Percentiles rank a stretch among this genome's conserved stretches.
Evolutionary conservation across 2,888 invertebrate species (phyloP).

Genomic region (Hyles lineata): DNA sequence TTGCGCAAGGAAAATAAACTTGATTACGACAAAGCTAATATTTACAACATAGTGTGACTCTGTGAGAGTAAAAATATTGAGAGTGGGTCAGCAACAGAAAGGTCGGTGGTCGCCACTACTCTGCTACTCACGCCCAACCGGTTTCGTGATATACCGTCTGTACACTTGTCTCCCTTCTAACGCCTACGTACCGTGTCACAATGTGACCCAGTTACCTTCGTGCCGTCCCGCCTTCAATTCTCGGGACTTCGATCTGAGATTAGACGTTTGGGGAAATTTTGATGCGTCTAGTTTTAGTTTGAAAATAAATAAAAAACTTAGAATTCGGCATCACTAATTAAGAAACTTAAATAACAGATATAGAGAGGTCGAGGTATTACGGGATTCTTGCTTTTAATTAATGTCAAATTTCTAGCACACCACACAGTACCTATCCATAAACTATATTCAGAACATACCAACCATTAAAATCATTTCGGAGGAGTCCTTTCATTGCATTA

Average conservation of each 20-base stretch:
- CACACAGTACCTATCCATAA: background rate
- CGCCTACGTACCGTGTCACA: constrained; percentile 10
- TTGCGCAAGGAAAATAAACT: background rate
- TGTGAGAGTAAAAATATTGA: constrained; percentile 33
- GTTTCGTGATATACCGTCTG: constrained; percentile 28
- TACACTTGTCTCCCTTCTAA: constrained; percentile 20
- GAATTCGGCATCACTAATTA: too few species aligned
- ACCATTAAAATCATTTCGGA: background rate
- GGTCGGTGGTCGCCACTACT: constrained; percentile 37
- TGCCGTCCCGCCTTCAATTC: background rate
- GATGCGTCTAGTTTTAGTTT: background rate
- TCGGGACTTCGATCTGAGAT: background rate
- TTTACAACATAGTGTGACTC: constrained; percentile 22
- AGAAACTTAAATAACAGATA: too few species aligned
- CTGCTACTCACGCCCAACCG: constrained; percentile 19
- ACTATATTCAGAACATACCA: background rate
- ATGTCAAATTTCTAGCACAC: too few species aligned
- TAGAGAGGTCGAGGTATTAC: too few species aligned
- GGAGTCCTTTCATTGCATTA: background rate
- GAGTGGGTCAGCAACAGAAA: constrained; percentile 43
- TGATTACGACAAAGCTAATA: background rate
- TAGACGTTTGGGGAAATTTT: background rate
- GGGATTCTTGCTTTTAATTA: too few species aligned
- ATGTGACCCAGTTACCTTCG: background rate
- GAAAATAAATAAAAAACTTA: background rate